phyloP scores from a whole-genome alignment of 2,888 invertebrate species.

The Lapara coniferarum region DNA sequence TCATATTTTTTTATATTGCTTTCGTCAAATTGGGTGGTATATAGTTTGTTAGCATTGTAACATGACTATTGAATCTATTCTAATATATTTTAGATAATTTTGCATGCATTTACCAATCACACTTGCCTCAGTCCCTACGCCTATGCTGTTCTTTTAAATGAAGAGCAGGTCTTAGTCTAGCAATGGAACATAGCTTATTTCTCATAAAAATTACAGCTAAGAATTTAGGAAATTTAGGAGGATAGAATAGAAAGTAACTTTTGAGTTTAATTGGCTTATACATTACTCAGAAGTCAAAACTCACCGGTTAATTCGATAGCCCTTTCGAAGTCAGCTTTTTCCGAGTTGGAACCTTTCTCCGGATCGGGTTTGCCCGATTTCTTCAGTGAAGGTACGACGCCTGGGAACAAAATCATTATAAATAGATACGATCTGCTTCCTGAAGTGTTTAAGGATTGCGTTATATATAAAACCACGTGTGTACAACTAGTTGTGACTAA shows the following conservation, averaged over 20 bases:
- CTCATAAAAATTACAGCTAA: neutral
- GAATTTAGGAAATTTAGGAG: neutral
- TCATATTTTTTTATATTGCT: neutral
- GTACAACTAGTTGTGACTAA: neutral
- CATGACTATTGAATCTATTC: too few species aligned
- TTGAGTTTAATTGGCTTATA: too few species aligned
- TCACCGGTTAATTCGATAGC: constrained; percentile 93
- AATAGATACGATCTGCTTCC: neutral
- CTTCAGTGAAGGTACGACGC: constrained; percentile 82
- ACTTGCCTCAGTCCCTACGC: too few species aligned
- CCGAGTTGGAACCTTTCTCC: constrained; percentile 85
- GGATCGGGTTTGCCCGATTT: constrained; percentile 84
- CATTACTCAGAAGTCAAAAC: constrained; percentile 31
- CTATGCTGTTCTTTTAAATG: too few species aligned
- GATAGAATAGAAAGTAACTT: too few species aligned
- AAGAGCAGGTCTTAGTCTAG: too few species aligned
- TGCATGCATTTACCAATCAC: too few species aligned
- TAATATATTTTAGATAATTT: too few species aligned
- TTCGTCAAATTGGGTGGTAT: neutral
- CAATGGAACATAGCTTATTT: too few species aligned
- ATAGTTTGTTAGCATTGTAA: too few species aligned
- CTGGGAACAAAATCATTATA: constrained; percentile 51
- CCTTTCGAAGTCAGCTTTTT: constrained; percentile 93
- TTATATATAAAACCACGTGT: neutral
- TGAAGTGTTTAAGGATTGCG: neutral